A percentile compares a stretch with the other conserved stretches of the same genome.
These are phyloP conservation scores for Drosophila neonasuta DNA, from an alignment of 2,888 invertebrate species.

Conservation along the genomic window DNA sequence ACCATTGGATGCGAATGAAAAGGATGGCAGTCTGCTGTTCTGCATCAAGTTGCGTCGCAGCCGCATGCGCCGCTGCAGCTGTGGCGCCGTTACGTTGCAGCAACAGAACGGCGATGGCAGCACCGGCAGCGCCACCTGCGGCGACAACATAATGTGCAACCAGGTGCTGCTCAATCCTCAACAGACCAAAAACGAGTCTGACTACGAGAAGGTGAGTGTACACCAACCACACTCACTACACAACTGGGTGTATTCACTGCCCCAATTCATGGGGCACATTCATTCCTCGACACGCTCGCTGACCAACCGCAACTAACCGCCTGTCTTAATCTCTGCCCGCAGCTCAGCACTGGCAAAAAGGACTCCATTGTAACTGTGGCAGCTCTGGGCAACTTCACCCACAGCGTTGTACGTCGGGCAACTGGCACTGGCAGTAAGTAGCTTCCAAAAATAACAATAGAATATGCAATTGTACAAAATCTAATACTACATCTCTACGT, in stretches of 20 bases:
- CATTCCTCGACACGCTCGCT: not conserved
- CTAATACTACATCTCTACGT: not conserved
- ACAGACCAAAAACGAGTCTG: constrained; percentile 80
- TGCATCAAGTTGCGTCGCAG: constrained; percentile 80
- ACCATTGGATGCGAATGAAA: constrained; percentile 70
- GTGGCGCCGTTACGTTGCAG: constrained; percentile 69
- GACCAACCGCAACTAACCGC: constrained; percentile 25
- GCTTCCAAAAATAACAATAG: constrained; percentile 19
- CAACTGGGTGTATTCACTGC: not conserved
- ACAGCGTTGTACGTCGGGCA: constrained; percentile 81
- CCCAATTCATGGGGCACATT: not conserved
- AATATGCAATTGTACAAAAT: constrained; percentile 11
- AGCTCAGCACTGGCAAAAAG: constrained; percentile 81
- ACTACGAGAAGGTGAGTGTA: constrained; percentile 80
- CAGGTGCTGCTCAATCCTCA: constrained; percentile 80
- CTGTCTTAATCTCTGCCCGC: constrained; percentile 34
- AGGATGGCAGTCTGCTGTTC: constrained; percentile 79
- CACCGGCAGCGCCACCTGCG: constrained; percentile 66
- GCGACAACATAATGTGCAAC: constrained; percentile 78
- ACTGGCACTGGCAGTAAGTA: constrained; percentile 82
- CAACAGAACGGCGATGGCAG: constrained; percentile 78
- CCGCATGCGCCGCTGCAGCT: constrained; percentile 76
- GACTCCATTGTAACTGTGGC: constrained; percentile 82
- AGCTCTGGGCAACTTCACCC: constrained; percentile 80
- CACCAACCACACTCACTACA: not conserved